Percentiles rank a stretch among this genome's conserved stretches.
phyloP scores from a whole-genome alignment of 2,113 vertebrate genomes.

The Ptychochromis oligacanthus region DNA sequence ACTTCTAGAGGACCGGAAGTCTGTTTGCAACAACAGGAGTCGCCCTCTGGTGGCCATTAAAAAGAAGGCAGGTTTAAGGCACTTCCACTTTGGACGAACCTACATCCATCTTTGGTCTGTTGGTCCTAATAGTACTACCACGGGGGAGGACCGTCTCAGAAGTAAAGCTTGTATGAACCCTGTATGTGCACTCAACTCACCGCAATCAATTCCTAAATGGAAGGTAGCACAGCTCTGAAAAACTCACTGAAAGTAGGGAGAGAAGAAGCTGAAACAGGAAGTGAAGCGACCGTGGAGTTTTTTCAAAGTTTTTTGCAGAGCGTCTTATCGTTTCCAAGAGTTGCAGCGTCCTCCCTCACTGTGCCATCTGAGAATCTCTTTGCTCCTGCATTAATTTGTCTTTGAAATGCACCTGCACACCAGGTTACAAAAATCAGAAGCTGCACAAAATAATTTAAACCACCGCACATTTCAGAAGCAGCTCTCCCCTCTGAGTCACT shows the following conservation, averaged over 20 bases:
- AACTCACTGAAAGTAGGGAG: too few species aligned
- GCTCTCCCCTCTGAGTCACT: neutral
- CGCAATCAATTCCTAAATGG: accelerated
- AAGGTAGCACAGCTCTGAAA: too few species aligned
- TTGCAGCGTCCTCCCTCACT: accelerated
- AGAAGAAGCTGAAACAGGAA: too few species aligned
- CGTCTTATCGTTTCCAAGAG: neutral
- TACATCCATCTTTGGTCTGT: too few species aligned
- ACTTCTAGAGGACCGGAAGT: accelerated
- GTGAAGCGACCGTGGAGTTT: too few species aligned
- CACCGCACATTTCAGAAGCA: neutral
- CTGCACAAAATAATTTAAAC: neutral
- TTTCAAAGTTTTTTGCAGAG: neutral
- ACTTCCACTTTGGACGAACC: too few species aligned
- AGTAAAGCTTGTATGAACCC: neutral
- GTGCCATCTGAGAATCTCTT: neutral
- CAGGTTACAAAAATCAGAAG: neutral
- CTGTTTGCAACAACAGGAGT: neutral
- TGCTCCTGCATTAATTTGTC: too few species aligned
- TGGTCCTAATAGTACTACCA: too few species aligned
- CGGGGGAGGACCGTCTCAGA: neutral
- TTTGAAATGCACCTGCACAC: too few species aligned
- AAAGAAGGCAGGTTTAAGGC: neutral
- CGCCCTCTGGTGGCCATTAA: neutral
- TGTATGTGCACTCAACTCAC: neutral